A percentile compares a stretch with the other conserved stretches of the same genome.
Evolutionary conservation across 2,113 vertebrate genomes (phyloP).

Genomic region (Trogon surrucura): DNA sequence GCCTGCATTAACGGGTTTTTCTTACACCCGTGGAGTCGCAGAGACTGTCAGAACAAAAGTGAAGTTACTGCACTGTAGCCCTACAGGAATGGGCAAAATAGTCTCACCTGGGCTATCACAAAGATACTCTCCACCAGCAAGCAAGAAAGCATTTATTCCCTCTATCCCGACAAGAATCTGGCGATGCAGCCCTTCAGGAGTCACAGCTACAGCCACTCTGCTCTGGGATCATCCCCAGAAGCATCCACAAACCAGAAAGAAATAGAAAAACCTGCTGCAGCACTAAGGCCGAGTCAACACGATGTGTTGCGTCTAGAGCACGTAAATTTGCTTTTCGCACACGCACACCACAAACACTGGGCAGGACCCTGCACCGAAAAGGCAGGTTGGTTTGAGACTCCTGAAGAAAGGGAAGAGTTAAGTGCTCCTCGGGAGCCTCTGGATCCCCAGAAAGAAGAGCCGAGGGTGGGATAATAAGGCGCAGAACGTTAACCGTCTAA

Average conservation of each 20-base stretch:
- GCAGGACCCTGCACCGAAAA: background rate
- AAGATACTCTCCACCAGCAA: background rate
- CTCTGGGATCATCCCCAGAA: background rate
- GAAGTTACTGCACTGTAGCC: background rate
- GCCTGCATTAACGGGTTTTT: background rate
- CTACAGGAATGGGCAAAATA: background rate
- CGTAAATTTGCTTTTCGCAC: rapidly evolving
- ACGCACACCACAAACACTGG: rapidly evolving
- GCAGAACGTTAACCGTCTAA: background rate
- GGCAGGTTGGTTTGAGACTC: background rate
- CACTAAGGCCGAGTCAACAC: rapidly evolving
- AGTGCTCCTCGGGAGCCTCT: background rate
- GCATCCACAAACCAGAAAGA: background rate
- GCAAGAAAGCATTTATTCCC: background rate
- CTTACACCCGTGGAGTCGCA: rapidly evolving
- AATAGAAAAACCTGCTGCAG: rapidly evolving
- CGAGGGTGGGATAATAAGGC: conserved; percentile 29
- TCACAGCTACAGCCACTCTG: background rate
- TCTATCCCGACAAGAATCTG: background rate
- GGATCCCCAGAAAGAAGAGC: conserved; percentile 4
- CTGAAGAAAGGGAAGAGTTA: background rate
- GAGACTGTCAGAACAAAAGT: background rate
- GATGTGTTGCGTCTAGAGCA: rapidly evolving
- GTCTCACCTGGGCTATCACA: background rate
- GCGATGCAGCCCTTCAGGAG: background rate